Base-by-base conservation (phyloP, 2,113 vertebrate species). In the Toxotes jaculatrix region DNA sequence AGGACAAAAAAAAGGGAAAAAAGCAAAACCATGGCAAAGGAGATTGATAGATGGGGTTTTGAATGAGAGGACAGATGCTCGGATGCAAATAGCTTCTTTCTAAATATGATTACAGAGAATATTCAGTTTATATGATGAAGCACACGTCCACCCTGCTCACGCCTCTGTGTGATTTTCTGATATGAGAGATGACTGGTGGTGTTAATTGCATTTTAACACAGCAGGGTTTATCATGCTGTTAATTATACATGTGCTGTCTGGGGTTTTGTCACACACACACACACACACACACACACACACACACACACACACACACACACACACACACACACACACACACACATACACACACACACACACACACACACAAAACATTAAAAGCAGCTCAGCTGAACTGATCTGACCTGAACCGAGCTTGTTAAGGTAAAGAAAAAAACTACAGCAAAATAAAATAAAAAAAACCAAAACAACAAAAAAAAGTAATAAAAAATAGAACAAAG, bases 171-270 rank as follows among this genome's bases (percentile, higher is more conserved):
- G 75, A 86, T 85, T 79, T 81, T 79, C 68, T 85, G 80, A 82
- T 86, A 87, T 78, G 81, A 88, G 55, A 89, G 79, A 88, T 60
- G 60, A 70, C 77, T 87, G 77, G 36, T 79, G 66, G 69, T 90
- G 82, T 73, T 90, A 88, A 89, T 89, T 90, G 67, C 80, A 84
- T 92, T 88, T 86, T 88, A 85, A 88, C 72, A 90, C 81, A 74
- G 83, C 53, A 21, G 69, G 66, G 73, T 77, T 83, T 80, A 81
- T 86, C 81, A 74, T 59, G 75, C 66, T 89, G 70, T 88, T 83
- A 88, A 87, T 88, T 69, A 83, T 79, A 49, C 32, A 69, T 59
- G 32, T 72, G 42, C 75, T 82, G 57, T 79, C 77, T 76, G 42
- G 67, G 42, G 62, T 67, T 61, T 34, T 32, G 70, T 66, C 60